Evolutionary conservation across 2,888 invertebrate genomes (phyloP).

Genomic region (Lypha dubia): DNA sequence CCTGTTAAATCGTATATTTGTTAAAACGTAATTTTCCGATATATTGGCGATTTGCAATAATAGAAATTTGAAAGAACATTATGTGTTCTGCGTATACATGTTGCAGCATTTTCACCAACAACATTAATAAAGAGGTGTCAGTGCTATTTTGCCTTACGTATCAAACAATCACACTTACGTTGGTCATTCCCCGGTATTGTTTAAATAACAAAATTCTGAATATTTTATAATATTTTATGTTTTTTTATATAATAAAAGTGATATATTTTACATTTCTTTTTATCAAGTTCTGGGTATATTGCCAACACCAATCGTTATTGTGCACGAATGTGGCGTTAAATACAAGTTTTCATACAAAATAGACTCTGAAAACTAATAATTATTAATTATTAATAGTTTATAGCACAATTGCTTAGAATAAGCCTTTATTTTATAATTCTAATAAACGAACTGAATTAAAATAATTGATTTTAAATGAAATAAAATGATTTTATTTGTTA

Average conservation of each 20-base stretch:
- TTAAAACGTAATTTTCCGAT: too few species aligned
- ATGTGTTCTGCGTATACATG: slow-evolving; percentile 3
- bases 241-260: too few species aligned
- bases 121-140: slow-evolving; percentile 13
- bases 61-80: too few species aligned
- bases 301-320: background rate
- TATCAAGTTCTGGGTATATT: too few species aligned
- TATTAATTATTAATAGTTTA: slow-evolving; percentile 9
- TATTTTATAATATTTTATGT: background rate
- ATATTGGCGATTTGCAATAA: too few species aligned
- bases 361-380: slow-evolving; percentile 7
- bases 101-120: slow-evolving; percentile 13
- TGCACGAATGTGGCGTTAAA: background rate
- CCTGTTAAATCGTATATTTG: too few species aligned
- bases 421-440: slow-evolving; percentile 10
- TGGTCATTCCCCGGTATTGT: slow-evolving; percentile 25
- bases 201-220: too few species aligned
- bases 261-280: too few species aligned
- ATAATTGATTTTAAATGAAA: too few species aligned
- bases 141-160: slow-evolving; percentile 13
- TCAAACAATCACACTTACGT: too few species aligned
- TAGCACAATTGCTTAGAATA: slow-evolving; percentile 9
- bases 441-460: slow-evolving; percentile 22
- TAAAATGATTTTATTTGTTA: too few species aligned
- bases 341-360: slow-evolving; percentile 2